Conservation (phyloP, 2,888 invertebrate species). For the Ectemnius lituratus region DNA sequence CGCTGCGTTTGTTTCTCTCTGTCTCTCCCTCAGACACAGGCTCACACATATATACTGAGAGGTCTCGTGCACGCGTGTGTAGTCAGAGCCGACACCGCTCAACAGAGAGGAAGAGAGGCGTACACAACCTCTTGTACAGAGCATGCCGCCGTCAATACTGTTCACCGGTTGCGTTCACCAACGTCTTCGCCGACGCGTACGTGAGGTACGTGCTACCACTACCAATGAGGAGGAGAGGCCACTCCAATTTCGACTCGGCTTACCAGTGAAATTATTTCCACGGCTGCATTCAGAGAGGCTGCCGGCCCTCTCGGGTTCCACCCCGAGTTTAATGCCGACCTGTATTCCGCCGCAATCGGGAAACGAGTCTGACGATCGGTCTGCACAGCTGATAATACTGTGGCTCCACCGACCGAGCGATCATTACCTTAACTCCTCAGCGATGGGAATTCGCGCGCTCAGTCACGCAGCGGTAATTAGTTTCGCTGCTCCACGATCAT, state of each 20-base stretch:
- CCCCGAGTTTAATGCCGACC: slow-evolving; percentile 24
- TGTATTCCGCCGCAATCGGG: slow-evolving; percentile 22
- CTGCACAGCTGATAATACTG: slow-evolving; percentile 12
- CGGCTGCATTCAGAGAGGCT: slow-evolving; percentile 24
- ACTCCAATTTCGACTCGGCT: slow-evolving; percentile 34
- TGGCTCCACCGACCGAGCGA: not conserved
- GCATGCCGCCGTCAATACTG: slow-evolving; percentile 48
- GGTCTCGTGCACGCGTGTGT: too few relatives aligned
- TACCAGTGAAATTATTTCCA: slow-evolving; percentile 46
- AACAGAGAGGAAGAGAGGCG: slow-evolving; percentile 29
- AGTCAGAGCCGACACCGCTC: too few relatives aligned
- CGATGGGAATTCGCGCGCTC: slow-evolving; percentile 1
- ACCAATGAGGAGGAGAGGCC: too few relatives aligned
- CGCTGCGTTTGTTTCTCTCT: slow-evolving; percentile 28
- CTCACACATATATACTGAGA: too few relatives aligned
- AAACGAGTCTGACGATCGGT: slow-evolving; percentile 18
- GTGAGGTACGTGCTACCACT: too few relatives aligned
- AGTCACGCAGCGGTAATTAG: slow-evolving; percentile 2
- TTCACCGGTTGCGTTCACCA: slow-evolving; percentile 13
- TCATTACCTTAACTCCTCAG: not conserved
- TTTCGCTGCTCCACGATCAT: slow-evolving; percentile 4
- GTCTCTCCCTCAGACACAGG: slow-evolving; percentile 5
- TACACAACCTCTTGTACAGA: slow-evolving; percentile 41
- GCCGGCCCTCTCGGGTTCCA: slow-evolving; percentile 23
- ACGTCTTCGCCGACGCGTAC: not conserved